These are phyloP conservation scores for Lasiommata megera DNA, from an alignment of 2,888 invertebrate genomes.

Conservation along the genomic window DNA sequence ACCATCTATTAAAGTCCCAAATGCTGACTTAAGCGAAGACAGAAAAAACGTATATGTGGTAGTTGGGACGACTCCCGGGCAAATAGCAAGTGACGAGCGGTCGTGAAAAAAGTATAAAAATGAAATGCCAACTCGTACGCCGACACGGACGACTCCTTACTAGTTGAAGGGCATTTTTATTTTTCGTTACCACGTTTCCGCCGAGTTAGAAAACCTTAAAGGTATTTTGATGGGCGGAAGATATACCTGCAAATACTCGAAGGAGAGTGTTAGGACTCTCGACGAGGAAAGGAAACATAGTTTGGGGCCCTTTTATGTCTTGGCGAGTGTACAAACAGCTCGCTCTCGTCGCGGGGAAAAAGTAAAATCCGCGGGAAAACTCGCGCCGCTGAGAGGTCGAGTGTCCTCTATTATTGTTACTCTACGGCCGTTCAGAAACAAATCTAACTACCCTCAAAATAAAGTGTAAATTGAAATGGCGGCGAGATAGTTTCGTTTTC, in stretches of 20 bases:
- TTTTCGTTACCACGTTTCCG: not conserved
- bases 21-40: too few species aligned
- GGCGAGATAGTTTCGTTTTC: constrained; percentile 54
- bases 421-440: constrained; percentile 30
- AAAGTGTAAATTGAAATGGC: constrained; percentile 40
- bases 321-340: constrained; percentile 29
- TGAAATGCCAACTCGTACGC: not conserved
- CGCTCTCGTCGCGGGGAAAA: constrained; percentile 34
- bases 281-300: constrained; percentile 24
- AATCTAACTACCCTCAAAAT: constrained; percentile 39
- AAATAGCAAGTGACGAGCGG: too few species aligned
- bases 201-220: not conserved
- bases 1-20: too few species aligned
- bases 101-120: not conserved
- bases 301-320: constrained; percentile 31
- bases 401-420: constrained; percentile 68
- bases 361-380: constrained; percentile 57
- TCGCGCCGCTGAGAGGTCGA: constrained; percentile 66
- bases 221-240: constrained; percentile 2
- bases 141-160: not conserved
- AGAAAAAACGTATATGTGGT: too few species aligned
- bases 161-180: not conserved
- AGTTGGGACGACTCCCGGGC: too few species aligned
- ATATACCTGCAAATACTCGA: constrained; percentile 11
- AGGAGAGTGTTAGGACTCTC: constrained; percentile 22